Percentiles rank a stretch among this genome's conserved stretches.
Evolutionary conservation across 2,888 invertebrate genomes (phyloP).

Genomic region (Aspidiotus rigidus): DNA sequence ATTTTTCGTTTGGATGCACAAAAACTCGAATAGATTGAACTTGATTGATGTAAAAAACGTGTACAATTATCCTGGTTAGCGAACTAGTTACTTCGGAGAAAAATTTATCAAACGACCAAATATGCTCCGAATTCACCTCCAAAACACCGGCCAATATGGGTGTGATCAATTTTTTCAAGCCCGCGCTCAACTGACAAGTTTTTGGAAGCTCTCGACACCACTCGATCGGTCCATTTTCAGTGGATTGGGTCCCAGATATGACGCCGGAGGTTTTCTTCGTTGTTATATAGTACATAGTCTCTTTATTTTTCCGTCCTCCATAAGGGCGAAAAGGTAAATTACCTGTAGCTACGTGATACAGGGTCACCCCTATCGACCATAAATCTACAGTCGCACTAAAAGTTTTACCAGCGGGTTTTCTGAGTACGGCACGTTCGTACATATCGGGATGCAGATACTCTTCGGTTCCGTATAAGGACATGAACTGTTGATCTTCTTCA

Average conservation of each 20-base stretch:
- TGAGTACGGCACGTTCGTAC: conserved; percentile 79
- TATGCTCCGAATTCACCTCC: conserved; percentile 67
- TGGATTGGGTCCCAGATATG: conserved; percentile 79
- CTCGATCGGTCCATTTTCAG: conserved; percentile 83
- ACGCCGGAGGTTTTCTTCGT: conserved; percentile 89
- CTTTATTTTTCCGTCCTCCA: conserved; percentile 86
- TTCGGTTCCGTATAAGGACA: conserved; percentile 91
- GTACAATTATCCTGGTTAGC: conserved; percentile 59
- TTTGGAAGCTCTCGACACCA: conserved; percentile 78
- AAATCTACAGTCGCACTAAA: conserved; percentile 91
- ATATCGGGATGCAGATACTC: conserved; percentile 95
- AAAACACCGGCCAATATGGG: conserved; percentile 69
- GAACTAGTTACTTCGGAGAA: conserved; percentile 77
- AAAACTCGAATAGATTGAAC: conserved; percentile 69
- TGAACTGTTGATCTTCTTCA: conserved; percentile 90
- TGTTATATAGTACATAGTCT: conserved; percentile 93
- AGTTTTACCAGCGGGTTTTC: conserved; percentile 77
- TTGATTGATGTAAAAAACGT: conserved; percentile 79
- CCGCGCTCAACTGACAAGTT: conserved; percentile 75
- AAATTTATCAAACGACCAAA: conserved; percentile 89
- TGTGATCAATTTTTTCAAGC: conserved; percentile 75
- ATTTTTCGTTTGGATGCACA: conserved; percentile 63
- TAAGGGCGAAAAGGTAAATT: conserved; percentile 88
- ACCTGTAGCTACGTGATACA: conserved; percentile 92
- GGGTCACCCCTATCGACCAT: conserved; percentile 92